Conservation (phyloP, 2,797 vertebrate genomes). For the Agapornis canus region DNA sequence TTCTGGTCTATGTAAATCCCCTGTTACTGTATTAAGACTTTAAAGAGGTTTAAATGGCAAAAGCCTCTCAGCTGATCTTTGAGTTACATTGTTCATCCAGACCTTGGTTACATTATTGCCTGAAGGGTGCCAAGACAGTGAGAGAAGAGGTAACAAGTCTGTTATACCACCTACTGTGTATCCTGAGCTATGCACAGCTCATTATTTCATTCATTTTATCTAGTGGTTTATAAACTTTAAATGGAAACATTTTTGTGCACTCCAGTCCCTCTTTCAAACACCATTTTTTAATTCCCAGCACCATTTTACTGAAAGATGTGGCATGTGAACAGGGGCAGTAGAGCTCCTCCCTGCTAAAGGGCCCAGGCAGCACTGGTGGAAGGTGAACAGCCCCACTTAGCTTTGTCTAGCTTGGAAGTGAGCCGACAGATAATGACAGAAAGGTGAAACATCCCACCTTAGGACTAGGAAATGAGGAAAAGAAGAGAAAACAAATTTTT, state of each 20-base stretch:
- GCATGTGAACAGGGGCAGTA: not conserved
- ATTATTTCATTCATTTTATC: not conserved
- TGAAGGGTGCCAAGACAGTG: not conserved
- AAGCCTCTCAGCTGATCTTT: slow-evolving; percentile 40
- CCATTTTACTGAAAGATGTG: not conserved
- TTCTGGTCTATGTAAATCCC: not conserved
- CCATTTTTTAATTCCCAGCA: not conserved
- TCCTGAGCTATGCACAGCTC: not conserved
- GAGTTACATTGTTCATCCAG: not conserved
- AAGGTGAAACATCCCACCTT: not conserved
- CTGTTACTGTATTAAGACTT: not conserved
- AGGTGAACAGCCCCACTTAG: not conserved
- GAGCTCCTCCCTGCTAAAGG: not conserved
- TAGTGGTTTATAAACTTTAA: not conserved
- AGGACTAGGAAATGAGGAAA: not conserved
- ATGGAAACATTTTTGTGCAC: not conserved
- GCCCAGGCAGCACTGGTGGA: not conserved
- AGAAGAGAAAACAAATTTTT: not conserved
- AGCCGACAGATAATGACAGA: not conserved
- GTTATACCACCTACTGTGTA: not conserved
- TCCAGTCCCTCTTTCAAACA: not conserved
- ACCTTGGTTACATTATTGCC: not conserved
- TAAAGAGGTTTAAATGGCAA: not conserved
- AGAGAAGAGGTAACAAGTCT: not conserved
- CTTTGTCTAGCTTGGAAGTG: not conserved